Evolutionary conservation across 2,888 invertebrate genomes (phyloP).

Genomic region (Frankliniella intonsa): DNA sequence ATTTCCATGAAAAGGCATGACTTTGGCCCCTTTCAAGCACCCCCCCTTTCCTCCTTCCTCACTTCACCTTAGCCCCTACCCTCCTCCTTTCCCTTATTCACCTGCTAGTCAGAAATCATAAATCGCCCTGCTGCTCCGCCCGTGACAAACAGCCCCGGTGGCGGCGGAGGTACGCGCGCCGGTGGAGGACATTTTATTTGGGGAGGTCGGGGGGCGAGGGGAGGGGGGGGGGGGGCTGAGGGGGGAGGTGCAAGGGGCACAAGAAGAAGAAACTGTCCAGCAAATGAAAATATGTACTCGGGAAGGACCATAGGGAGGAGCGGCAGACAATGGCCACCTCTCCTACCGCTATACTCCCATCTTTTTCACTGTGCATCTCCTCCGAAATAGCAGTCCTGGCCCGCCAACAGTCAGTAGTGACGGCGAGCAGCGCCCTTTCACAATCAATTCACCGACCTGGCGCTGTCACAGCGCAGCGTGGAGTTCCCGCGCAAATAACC

Average conservation of each 20-base stretch:
- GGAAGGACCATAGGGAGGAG: too few species aligned
- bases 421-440: neutral
- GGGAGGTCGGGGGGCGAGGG: too few species aligned
- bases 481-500: too few species aligned
- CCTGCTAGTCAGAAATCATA: slow-evolving; percentile 2
- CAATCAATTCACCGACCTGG: too few species aligned
- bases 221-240: too few species aligned
- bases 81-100: neutral
- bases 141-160: neutral
- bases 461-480: too few species aligned
- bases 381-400: too few species aligned
- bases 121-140: too few species aligned
- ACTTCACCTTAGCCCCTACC: neutral
- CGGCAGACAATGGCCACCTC: too few species aligned
- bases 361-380: too few species aligned
- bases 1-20: neutral
- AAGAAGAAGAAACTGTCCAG: slow-evolving; percentile 6
- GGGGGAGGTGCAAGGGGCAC: neutral
- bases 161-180: neutral
- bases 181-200: slow-evolving; percentile 6
- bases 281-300: slow-evolving; percentile 13
- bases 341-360: too few species aligned
- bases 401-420: neutral
- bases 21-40: too few species aligned
- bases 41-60: neutral